Evolutionary conservation across 2,113 vertebrate species (phyloP), one percentile per base, ranked within the genome.

Genomic region (Raja brachyura): DNA sequence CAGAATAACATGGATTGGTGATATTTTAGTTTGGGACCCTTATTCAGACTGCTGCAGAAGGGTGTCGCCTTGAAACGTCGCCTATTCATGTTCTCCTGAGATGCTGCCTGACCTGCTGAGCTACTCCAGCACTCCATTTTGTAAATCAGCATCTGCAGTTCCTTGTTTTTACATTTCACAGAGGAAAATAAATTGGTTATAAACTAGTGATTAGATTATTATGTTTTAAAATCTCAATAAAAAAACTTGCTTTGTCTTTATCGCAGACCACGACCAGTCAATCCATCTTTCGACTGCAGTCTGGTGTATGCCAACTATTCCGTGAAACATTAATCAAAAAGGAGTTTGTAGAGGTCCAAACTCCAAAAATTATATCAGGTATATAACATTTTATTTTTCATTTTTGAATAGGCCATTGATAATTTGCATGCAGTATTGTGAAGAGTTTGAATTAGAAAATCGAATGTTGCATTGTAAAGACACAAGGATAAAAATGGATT

Each of bases 351-450:
- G 98, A 99, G 97, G 98, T 99, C 95, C 99, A 99, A 94, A 99
- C 98, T 93, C 98, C 98, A 81, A 99, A 99, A 97, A 99, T 99
- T 93, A 99, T 99, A 95, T 99, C 98, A 95, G 98, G 98, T 99
- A 97, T 93, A 74, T 73, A 4, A 48, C 39, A 33, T 22, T 48
- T 68, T 70, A 25, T 73, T 92, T 94, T 56, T n/a, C 18, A 93
- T 39, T 93, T 77, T 93, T 93, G 92, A 63, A 8, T 93, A 93
- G 93, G 86, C 76, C 93, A n/a, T 48, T 83, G 70, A 73, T 92
- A n/a, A 73, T 18, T 74, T 25, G 6, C 1, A 8, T 28, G 59
- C 11, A 31, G 2, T 18, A 14, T 63, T 31, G n/a, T 61, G 11
- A 31, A 63, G n/a, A 77, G 31, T 33, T 33, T 33, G n/a, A 3